Base-by-base conservation (phyloP, 2,113 vertebrate genomes). In the Beaufortia kweichowensis region DNA sequence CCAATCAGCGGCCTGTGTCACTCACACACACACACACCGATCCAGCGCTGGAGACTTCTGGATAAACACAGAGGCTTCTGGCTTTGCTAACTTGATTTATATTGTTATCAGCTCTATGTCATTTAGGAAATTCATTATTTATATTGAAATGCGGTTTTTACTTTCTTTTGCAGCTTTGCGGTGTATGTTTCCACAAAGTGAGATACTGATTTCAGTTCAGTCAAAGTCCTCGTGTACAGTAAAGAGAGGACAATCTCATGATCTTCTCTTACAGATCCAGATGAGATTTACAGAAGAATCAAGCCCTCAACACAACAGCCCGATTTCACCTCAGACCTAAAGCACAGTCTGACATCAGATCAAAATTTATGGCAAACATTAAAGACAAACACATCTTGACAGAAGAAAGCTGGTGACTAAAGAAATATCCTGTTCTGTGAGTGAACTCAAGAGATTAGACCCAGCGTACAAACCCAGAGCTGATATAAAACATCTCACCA, bases 1-100 rank as follows among this genome's bases (percentile, higher is more conserved):
- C 88, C 85, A 88, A 92, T 93, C 90, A 90, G 86, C 77, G 41
- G 85, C 53, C 76, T 70, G 84, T 86, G 88, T 91, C 88, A 88
- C 82, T 90, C 89, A 82, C 39, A n/a, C 64, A 48, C 73, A 39
- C 48, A 10, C 59, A 63, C 43, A 43, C 56, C 14, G 48, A 53
- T 31, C 59, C 57, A 57, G 15, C 35, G 17, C 26, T 50, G 62
- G 1, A 41, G 62, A 21, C 48, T 46, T 46, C 43, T 46, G 43
- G 43, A 14, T 46, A 46, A 46, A 17, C 43, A 14, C 43, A 1
- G 3, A 35, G 33, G 33, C 9, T 2, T 46, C 7, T 10, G 35
- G 35, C 9, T 39, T 39, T 39, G 35, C 10, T 46, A 17, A 46
- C 43, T 46, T 46, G 43, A 50, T 17, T 19, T 48, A 48, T 12